Percentiles rank a stretch among this genome's conserved stretches.
phyloP scores from a whole-genome alignment of 2,888 invertebrate species.

The Protula sp. region DNA sequence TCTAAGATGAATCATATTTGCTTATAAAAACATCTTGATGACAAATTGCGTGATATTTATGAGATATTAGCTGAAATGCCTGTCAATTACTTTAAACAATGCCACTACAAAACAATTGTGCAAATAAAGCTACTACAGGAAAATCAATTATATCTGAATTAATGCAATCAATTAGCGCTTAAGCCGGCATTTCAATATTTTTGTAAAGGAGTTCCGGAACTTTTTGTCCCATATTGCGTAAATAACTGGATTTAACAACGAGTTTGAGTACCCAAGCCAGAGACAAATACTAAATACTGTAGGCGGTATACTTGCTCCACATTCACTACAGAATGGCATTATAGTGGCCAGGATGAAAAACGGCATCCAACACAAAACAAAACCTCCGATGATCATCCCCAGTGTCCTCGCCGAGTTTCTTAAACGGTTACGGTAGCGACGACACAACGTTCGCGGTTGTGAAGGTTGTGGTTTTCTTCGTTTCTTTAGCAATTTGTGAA shows the following conservation, averaged over 20 bases:
- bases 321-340: slow-evolving; percentile 27
- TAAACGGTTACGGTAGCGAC: slow-evolving; percentile 6
- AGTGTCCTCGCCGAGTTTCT: slow-evolving; percentile 25
- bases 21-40: too few relatives aligned
- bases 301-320: slow-evolving; percentile 18
- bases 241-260: slow-evolving; percentile 28
- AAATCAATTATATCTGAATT: too few relatives aligned
- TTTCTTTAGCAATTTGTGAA: too few relatives aligned
- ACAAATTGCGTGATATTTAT: too few relatives aligned
- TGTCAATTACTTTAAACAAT: too few relatives aligned
- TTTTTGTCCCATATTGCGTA: slow-evolving; percentile 29
- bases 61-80: too few relatives aligned
- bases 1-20: too few relatives aligned
- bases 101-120: too few relatives aligned
- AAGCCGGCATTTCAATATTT: slow-evolving; percentile 18
- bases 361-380: slow-evolving; percentile 53
- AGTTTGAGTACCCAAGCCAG: slow-evolving; percentile 53
- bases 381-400: slow-evolving; percentile 35
- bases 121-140: too few relatives aligned
- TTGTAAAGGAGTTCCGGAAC: slow-evolving; percentile 23
- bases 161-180: too few relatives aligned
- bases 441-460: too few relatives aligned
- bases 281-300: slow-evolving; percentile 39
- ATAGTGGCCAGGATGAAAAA: slow-evolving; percentile 50
- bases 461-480: too few relatives aligned